A percentile compares a stretch with the other conserved stretches of the same genome.
phyloP scores from a whole-genome alignment of 2,888 invertebrate genomes.

The Schizotus pectinicornis region DNA sequence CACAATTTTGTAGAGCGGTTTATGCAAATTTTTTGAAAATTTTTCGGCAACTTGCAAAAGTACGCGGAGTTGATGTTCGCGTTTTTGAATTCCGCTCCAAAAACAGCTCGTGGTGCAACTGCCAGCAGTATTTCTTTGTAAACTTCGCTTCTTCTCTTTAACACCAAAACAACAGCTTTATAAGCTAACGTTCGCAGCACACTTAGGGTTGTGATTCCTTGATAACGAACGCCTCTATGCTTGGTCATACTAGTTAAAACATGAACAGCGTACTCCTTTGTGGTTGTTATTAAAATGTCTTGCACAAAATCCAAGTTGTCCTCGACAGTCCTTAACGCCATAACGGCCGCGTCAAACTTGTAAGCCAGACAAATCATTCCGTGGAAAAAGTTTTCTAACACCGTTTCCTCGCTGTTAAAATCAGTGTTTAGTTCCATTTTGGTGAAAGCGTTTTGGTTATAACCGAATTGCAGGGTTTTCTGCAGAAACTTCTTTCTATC shows the following conservation, averaged over 20 bases:
- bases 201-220: conserved; percentile 22
- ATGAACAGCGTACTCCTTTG: conserved; percentile 24
- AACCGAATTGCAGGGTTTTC: conserved; percentile 29
- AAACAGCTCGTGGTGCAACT: conserved; percentile 7
- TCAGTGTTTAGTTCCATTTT: conserved; percentile 34
- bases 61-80: conserved; percentile 5
- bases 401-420: conserved; percentile 31
- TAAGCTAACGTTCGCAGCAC: conserved; percentile 28
- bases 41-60: conserved; percentile 27
- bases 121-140: conserved; percentile 26
- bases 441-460: conserved; percentile 33
- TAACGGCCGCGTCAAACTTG: conserved; percentile 37
- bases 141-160: conserved; percentile 29
- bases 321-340: conserved; percentile 23
- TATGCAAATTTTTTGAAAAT: conserved; percentile 17
- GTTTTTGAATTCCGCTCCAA: not conserved
- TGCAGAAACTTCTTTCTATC: conserved; percentile 19
- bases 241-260: conserved; percentile 21
- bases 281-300: conserved; percentile 8
- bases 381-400: conserved; percentile 37
- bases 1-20: not conserved
- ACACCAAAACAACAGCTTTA: conserved; percentile 35
- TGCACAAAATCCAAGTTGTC: conserved; percentile 6
- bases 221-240: conserved; percentile 20
- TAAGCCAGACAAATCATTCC: conserved; percentile 38